A percentile compares a stretch with the other conserved stretches of the same genome.
Conservation (phyloP, 2,797 vertebrate species). For the Protosalanx chinensis region DNA sequence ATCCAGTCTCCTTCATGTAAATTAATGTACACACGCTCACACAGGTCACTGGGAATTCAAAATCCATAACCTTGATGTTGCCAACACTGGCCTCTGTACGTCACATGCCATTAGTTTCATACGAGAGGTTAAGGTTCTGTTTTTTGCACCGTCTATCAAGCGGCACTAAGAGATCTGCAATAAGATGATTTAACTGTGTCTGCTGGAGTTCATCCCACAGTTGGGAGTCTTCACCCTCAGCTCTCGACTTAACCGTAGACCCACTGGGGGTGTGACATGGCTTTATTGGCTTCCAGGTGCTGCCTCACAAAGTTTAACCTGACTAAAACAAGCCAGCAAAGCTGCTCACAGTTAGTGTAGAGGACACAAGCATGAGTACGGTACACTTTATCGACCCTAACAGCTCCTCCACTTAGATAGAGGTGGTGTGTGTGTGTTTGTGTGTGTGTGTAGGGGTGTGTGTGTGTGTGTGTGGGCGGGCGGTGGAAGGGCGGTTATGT, state of each 20-base stretch:
- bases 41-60: background rate
- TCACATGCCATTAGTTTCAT: background rate
- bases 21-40: background rate
- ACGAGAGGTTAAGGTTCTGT: background rate
- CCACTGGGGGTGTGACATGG: conserved; percentile 21
- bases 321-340: conserved; percentile 43
- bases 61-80: background rate
- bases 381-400: conserved; percentile 7
- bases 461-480: too few relatives aligned
- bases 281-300: conserved; percentile 34
- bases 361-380: conserved; percentile 37
- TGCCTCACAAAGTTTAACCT: conserved; percentile 23
- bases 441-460: too few relatives aligned
- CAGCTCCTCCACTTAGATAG: background rate
- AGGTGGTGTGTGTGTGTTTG: background rate
- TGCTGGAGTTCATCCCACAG: conserved; percentile 38
- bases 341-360: conserved; percentile 31
- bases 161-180: conserved; percentile 27
- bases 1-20: background rate
- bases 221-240: conserved; percentile 25
- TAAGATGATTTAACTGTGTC: conserved; percentile 41
- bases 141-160: conserved; percentile 1
- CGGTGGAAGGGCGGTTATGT: background rate
- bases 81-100: background rate
- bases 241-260: conserved; percentile 8